These are phyloP conservation scores for Eupeodes luniger DNA, from an alignment of 2,888 invertebrate genomes.

Conservation along the genomic window DNA sequence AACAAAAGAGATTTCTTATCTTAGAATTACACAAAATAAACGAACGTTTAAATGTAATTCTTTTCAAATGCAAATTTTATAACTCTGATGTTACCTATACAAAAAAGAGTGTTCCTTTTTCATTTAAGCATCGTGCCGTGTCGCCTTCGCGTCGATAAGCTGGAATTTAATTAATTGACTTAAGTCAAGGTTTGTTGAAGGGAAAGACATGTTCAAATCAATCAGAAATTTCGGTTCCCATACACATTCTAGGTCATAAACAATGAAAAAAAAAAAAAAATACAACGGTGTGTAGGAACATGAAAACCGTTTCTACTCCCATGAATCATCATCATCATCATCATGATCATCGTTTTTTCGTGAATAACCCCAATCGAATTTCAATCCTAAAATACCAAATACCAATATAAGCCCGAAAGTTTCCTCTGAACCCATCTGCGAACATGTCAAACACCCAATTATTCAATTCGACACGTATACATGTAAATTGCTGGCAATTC, in stretches of 20 bases:
- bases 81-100: background rate
- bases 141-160: background rate
- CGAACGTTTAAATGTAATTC: background rate
- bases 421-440: conserved; percentile 72
- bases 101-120: background rate
- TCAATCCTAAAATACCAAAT: conserved; percentile 61
- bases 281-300: background rate
- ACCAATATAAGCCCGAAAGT: conserved; percentile 22
- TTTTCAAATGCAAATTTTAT: conserved; percentile 38
- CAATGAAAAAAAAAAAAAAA: conserved; percentile 8
- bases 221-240: conserved; percentile 43
- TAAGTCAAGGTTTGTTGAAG: conserved; percentile 4
- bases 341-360: conserved; percentile 5
- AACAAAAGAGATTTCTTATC: conserved; percentile 14
- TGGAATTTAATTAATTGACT: conserved; percentile 33
- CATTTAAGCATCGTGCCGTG: background rate
- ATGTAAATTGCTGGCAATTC: conserved; percentile 76
- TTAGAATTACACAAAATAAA: background rate
- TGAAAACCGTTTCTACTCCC: conserved; percentile 43
- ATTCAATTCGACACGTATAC: conserved; percentile 77
- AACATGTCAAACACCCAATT: conserved; percentile 76
- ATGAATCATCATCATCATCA: conserved; percentile 60
- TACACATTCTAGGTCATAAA: conserved; percentile 47
- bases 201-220: conserved; percentile 37
- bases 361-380: conserved; percentile 67